These are phyloP conservation scores for Xenops minutus DNA, from an alignment of 2,797 vertebrate species.

Conservation along the genomic window DNA sequence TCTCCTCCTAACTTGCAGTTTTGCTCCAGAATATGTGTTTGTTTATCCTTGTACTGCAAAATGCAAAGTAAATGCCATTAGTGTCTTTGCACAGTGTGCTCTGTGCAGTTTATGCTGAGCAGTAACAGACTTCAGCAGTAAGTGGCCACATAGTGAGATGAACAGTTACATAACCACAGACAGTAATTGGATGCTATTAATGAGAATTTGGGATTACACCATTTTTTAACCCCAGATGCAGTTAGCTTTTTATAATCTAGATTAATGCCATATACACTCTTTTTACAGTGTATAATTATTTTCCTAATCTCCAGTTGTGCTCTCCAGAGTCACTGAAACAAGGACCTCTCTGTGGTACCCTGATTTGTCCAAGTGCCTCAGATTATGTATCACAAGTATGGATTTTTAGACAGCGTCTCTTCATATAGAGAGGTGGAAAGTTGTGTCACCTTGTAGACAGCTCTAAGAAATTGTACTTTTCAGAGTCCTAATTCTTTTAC, in stretches of 20 bases:
- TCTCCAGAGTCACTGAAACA: background rate
- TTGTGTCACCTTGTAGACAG: background rate
- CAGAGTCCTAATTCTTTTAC: background rate
- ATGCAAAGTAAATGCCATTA: conserved; percentile 30
- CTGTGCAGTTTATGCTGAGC: conserved; percentile 30
- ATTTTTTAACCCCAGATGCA: conserved; percentile 10
- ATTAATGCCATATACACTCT: background rate
- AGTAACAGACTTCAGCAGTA: conserved; percentile 7
- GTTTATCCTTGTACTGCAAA: conserved; percentile 15
- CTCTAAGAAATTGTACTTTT: background rate
- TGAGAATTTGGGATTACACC: conserved; percentile 23
- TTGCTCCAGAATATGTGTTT: background rate
- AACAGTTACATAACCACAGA: conserved; percentile 28
- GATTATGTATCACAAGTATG: background rate
- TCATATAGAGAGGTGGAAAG: background rate
- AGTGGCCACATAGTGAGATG: conserved; percentile 35
- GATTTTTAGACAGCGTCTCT: background rate
- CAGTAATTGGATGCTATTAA: conserved; percentile 46
- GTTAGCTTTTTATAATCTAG: conserved; percentile 13
- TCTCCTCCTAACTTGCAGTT: background rate
- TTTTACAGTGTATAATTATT: conserved; percentile 1
- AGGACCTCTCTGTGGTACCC: background rate
- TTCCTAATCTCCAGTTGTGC: conserved; percentile 2
- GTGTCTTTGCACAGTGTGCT: conserved; percentile 20
- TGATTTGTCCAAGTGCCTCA: background rate